Evolutionary conservation across 2,113 vertebrate genomes (phyloP).

Genomic region (Spea bombifrons): DNA sequence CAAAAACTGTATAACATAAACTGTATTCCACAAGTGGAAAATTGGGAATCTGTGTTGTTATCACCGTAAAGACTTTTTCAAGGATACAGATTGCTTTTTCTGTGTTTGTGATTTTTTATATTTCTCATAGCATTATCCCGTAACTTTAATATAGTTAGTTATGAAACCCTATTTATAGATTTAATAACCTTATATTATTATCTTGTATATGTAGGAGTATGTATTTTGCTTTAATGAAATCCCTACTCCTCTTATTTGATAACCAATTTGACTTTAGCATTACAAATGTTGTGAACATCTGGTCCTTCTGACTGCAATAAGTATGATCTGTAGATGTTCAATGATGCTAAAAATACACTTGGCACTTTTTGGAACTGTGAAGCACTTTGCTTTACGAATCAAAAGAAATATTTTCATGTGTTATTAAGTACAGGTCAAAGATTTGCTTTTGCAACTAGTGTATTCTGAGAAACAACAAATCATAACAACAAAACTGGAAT

Average conservation of each 20-base stretch:
- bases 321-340: not conserved
- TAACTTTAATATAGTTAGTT: too few species aligned
- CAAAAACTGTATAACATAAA: too few species aligned
- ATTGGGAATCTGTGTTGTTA: too few species aligned
- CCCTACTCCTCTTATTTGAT: not conserved
- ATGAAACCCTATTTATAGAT: too few species aligned
- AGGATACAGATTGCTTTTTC: too few species aligned
- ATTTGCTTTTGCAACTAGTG: not conserved
- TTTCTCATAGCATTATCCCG: too few species aligned
- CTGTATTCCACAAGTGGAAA: too few species aligned
- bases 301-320: not conserved
- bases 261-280: not conserved
- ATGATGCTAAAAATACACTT: not conserved
- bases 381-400: not conserved
- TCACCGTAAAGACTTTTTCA: too few species aligned
- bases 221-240: not conserved
- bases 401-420: not conserved
- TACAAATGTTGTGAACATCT: not conserved
- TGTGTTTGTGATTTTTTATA: too few species aligned
- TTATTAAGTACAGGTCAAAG: conserved; percentile 19
- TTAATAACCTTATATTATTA: too few species aligned
- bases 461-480: not conserved
- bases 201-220: too few species aligned
- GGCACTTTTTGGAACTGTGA: not conserved
- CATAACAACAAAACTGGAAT: not conserved